phyloP scores from a whole-genome alignment of 1,140 invertebrate genomes.

The Euura saliciscinereae region DNA sequence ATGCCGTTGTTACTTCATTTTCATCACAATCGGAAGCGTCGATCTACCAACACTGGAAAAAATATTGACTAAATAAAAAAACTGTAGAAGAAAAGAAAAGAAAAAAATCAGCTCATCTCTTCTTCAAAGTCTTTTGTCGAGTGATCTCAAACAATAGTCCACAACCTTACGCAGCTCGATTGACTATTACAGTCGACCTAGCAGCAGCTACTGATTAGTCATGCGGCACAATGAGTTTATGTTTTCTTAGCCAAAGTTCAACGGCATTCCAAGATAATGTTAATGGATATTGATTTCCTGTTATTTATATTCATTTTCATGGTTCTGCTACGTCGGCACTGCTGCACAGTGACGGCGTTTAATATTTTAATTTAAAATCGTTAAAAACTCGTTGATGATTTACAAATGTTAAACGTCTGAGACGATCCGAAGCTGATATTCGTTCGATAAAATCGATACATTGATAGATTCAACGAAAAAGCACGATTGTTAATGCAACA shows the following conservation, averaged over 20 bases:
- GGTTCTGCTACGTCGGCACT: no score
- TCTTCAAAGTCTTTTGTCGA: neutral
- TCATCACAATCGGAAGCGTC: neutral
- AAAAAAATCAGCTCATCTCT: constrained; percentile 11
- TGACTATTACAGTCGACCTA: neutral
- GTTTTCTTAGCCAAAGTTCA: neutral
- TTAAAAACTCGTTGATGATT: neutral
- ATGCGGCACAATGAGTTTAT: neutral
- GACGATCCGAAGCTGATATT: neutral
- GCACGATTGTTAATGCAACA: constrained; percentile 20
- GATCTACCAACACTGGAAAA: constrained; percentile 10
- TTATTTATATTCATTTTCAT: neutral
- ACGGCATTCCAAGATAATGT: neutral
- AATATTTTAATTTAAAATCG: neutral
- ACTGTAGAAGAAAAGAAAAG: constrained; percentile 15
- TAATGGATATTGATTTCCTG: neutral
- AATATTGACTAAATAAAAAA: constrained; percentile 13
- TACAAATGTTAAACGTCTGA: neutral
- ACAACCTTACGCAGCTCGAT: neutral
- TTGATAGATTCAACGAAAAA: neutral
- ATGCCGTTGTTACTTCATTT: neutral
- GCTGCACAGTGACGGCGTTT: no score
- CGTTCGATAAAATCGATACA: no score
- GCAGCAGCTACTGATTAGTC: neutral
- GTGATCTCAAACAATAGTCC: neutral